A percentile compares a stretch with the other conserved stretches of the same genome.
These are phyloP conservation scores for Tachypleus tridentatus DNA, from an alignment of 1,140 invertebrate species.

Conservation along the genomic window DNA sequence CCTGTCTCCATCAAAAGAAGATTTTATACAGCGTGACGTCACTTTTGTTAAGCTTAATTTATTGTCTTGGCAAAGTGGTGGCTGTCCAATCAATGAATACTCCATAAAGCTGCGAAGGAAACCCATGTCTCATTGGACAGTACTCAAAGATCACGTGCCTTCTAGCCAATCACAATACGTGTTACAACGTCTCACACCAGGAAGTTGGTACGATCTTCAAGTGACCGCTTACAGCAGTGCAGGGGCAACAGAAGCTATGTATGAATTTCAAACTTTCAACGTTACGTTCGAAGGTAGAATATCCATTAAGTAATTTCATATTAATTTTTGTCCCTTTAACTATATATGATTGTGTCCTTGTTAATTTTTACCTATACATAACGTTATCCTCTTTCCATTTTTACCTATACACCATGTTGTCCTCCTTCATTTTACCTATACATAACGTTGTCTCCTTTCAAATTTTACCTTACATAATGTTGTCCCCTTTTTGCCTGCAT, in stretches of 20 bases:
- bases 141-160: background rate
- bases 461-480: no score
- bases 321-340: background rate
- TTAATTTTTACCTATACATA: background rate
- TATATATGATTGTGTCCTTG: background rate
- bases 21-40: conserved; percentile 5
- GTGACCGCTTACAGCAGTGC: conserved; percentile 14
- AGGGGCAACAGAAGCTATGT: conserved; percentile 13
- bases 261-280: conserved; percentile 14
- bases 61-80: conserved; percentile 11
- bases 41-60: conserved; percentile 9
- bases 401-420: background rate
- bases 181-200: conserved; percentile 6
- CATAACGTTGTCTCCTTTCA: background rate
- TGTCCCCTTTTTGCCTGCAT: no score
- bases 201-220: conserved; percentile 10
- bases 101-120: background rate
- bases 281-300: conserved; percentile 7
- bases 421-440: background rate
- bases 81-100: conserved; percentile 18
- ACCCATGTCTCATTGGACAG: background rate
- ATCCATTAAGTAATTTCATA: background rate
- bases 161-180: conserved; percentile 6
- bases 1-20: conserved; percentile 6
- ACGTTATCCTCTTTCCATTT: background rate